Conservation (phyloP, 2,888 invertebrate species). For the Leptarthrus brevirostris region DNA sequence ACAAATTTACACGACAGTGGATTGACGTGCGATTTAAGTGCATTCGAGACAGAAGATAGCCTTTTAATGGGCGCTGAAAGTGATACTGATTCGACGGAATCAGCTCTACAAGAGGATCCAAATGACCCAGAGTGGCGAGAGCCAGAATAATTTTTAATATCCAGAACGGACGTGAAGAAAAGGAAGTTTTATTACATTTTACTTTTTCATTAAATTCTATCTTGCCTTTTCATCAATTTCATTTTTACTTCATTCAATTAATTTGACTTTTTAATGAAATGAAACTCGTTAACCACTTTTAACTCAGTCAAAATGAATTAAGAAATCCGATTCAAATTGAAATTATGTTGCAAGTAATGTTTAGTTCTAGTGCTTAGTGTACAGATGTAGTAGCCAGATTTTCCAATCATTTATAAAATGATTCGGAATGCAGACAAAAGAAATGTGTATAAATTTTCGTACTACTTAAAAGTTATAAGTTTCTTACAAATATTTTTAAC, state of each 20-base stretch:
- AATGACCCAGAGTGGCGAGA: constrained; percentile 85
- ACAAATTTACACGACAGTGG: neutral
- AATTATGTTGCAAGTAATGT: constrained; percentile 4
- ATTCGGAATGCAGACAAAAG: neutral
- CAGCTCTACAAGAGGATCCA: constrained; percentile 80
- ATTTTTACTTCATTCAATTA: neutral
- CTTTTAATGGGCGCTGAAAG: constrained; percentile 55
- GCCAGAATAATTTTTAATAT: constrained; percentile 39
- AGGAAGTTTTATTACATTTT: constrained; percentile 9
- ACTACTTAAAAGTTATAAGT: constrained; percentile 30
- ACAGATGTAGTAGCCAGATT: neutral
- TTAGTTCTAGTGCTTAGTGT: constrained; percentile 18
- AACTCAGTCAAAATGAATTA: constrained; percentile 24
- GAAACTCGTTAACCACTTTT: neutral
- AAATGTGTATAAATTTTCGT: constrained; percentile 25
- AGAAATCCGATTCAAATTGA: constrained; percentile 19
- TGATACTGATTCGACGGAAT: constrained; percentile 62
- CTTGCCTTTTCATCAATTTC: constrained; percentile 4
- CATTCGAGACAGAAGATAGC: constrained; percentile 50
- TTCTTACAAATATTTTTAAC: constrained; percentile 17
- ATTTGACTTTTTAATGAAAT: neutral
- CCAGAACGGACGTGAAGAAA: neutral
- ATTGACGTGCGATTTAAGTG: constrained; percentile 56
- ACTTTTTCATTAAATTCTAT: neutral
- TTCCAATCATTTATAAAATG: constrained; percentile 29